Base-by-base conservation (phyloP, 2,113 vertebrate species). In the Gobiocypris rarus region DNA sequence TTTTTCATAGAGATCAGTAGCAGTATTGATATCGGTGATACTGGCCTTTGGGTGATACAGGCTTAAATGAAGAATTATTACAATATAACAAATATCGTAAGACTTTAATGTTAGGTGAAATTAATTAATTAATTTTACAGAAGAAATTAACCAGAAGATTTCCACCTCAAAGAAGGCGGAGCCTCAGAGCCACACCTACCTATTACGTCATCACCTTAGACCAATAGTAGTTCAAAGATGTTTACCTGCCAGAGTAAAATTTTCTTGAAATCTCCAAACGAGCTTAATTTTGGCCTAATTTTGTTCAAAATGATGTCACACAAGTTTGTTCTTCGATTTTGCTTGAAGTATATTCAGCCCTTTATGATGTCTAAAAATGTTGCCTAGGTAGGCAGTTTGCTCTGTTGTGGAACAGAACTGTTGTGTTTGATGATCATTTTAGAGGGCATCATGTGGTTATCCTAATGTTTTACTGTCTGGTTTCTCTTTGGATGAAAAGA, bases 401-500 rank as follows among this genome's bases (percentile, higher is more conserved):
- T 63, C 19, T 61, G 41, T 65, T 80, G 50, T 50, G 41, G 41
- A 22, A 22, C 24, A 80, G 75, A 59, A 34, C 17, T 31, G 15
- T 22, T 38, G 63, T 52, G n/a, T 28, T 61, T 65, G 54, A 74
- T 74, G 22, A 74, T 74, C 31, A 43, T 22, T 43, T 24, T 43
- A 1, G 43, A 73, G 71, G n/a, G 11, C 71, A 45, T 70, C 41
- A 24, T 73, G 34, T 81, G 34, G 38, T 75, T 15, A 4, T 75
- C 80, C 90, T 91, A 91, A 92, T 85, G n/a, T 87, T 78, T 89
- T 48, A 89, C 79, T 90, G 77, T 92, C 82, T 93, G 89, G 86
- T 91, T 93, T 87, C 91, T 89, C 86, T 87, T 91, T 79, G 84
- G 88, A 84, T 88, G 93, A 89, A 89, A 90, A 94, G 92, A 93